Evolutionary conservation across 2,113 vertebrate genomes (phyloP).

Genomic region (Anguilla rostrata): DNA sequence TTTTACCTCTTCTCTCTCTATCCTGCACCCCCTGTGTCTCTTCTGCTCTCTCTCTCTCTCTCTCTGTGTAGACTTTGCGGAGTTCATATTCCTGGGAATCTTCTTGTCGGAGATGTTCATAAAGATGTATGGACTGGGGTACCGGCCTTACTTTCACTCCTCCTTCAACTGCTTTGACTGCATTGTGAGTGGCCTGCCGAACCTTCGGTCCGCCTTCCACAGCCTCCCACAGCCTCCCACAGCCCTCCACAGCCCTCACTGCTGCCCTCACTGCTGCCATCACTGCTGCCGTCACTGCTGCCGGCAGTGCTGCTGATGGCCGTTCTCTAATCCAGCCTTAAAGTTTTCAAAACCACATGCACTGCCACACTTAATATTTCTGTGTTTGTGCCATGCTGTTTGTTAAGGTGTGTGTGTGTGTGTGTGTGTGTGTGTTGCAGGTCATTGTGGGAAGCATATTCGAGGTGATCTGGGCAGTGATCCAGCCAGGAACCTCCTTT

Average conservation of each 20-base stretch:
- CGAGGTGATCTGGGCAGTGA: constrained; percentile 90
- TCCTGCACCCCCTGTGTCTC: constrained; percentile 1
- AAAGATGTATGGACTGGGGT: constrained; percentile 92
- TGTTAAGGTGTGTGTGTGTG: constrained; percentile 6
- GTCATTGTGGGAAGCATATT: constrained; percentile 96
- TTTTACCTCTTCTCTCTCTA: background rate
- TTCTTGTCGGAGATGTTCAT: constrained; percentile 94
- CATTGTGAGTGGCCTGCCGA: constrained; percentile 75
- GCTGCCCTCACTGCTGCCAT: too few relatives aligned
- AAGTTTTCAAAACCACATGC: too few relatives aligned
- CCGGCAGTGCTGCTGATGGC: too few relatives aligned
- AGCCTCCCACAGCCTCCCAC: too few relatives aligned
- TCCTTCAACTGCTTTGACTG: constrained; percentile 97
- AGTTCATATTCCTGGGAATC: constrained; percentile 94
- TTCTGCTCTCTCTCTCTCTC: constrained; percentile 4
- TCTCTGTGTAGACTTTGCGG: constrained; percentile 80
- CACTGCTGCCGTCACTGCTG: too few relatives aligned
- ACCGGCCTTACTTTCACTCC: constrained; percentile 89
- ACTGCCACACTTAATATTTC: background rate
- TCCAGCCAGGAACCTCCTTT: constrained; percentile 94
- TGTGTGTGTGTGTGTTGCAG: constrained; percentile 55
- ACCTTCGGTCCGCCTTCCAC: too few relatives aligned
- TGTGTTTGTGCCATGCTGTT: constrained; percentile 9
- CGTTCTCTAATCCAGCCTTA: too few relatives aligned
- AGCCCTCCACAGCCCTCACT: too few relatives aligned